Evolutionary conservation across 1,140 invertebrate species (phyloP).

Genomic region (Parapsyche elsis): DNA sequence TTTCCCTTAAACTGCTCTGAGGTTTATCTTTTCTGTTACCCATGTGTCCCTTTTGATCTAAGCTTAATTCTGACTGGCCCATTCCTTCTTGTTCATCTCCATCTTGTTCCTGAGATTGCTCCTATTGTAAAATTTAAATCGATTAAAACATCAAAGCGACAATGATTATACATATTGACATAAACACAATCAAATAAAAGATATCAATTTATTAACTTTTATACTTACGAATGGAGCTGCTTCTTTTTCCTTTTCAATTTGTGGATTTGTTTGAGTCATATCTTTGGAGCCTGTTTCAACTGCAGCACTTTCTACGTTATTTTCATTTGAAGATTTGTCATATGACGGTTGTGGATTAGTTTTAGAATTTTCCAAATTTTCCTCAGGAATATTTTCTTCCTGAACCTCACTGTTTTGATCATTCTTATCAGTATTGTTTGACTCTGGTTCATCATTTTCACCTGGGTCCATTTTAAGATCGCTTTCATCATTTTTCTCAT

Average conservation of each 20-base stretch:
- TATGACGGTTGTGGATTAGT: conserved; percentile 66
- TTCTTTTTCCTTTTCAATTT: conserved; percentile 71
- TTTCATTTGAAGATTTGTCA: conserved; percentile 68
- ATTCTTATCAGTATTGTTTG: conserved; percentile 57
- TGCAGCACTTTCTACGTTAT: conserved; percentile 63
- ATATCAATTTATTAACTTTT: background rate
- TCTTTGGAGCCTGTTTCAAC: conserved; percentile 64
- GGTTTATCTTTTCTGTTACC: conserved; percentile 66
- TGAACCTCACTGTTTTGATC: conserved; percentile 49
- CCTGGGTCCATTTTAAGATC: conserved; percentile 33
- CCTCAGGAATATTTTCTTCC: conserved; percentile 59
- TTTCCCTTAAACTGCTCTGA: conserved; percentile 58
- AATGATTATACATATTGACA: background rate
- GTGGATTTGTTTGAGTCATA: conserved; percentile 69
- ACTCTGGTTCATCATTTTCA: background rate
- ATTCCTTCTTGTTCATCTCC: conserved; percentile 72
- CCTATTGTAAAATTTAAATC: conserved; percentile 59
- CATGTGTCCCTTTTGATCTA: conserved; percentile 72
- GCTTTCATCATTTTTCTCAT: conserved; percentile 50
- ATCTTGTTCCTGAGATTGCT: conserved; percentile 66
- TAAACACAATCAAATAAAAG: background rate
- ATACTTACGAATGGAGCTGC: conserved; percentile 67
- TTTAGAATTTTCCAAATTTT: conserved; percentile 58
- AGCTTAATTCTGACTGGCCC: conserved; percentile 71
- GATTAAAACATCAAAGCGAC: conserved; percentile 21